Conservation (phyloP, 2,113 vertebrate species). For the Heterotilapia buettikoferi region DNA sequence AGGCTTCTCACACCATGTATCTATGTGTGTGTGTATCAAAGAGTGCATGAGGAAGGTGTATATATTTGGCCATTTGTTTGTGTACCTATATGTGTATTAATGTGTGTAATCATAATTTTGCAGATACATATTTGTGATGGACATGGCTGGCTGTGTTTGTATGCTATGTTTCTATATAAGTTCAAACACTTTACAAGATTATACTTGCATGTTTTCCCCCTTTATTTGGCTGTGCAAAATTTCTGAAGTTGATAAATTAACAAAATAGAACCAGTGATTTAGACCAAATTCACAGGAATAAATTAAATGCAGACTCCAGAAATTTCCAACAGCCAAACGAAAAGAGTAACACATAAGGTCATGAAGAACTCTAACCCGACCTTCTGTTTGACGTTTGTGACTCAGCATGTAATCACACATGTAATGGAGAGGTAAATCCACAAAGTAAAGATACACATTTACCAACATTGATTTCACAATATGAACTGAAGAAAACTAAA, state of each 20-base stretch:
- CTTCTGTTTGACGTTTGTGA: not conserved
- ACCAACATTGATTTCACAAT: not conserved
- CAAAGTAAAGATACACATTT: not conserved
- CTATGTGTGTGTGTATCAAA: not conserved
- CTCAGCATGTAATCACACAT: not conserved
- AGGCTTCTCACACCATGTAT: constrained; percentile 13
- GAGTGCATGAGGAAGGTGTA: not conserved
- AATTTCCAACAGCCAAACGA: not conserved
- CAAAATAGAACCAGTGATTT: not conserved
- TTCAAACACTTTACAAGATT: not conserved
- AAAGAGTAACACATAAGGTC: not conserved
- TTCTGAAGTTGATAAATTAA: not conserved
- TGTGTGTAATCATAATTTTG: not conserved
- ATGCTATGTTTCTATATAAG: not conserved
- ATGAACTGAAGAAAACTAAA: not conserved
- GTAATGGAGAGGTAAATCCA: not conserved
- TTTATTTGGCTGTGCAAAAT: not conserved
- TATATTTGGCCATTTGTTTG: not conserved
- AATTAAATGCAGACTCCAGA: not conserved
- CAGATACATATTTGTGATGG: not conserved
- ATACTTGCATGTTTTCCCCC: not conserved
- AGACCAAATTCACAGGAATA: not conserved
- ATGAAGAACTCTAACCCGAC: not conserved
- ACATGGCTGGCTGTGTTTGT: not conserved
- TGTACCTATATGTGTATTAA: not conserved